phyloP scores from a whole-genome alignment of 2,888 invertebrate genomes.

The Ectemnius cavifrons region DNA sequence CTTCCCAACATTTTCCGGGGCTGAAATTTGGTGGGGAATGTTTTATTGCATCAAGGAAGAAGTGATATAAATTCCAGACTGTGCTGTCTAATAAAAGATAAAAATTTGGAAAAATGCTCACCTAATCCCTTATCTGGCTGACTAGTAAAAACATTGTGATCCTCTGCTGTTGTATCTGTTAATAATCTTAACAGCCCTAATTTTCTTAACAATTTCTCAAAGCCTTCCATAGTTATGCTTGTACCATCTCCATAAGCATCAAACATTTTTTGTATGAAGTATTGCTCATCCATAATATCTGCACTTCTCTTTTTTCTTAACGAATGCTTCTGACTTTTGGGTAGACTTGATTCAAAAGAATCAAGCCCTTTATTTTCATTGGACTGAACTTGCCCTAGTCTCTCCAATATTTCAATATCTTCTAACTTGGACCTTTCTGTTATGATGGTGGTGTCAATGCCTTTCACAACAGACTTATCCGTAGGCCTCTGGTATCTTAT shows the following conservation, averaged over 20 bases:
- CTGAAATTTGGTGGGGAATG: no score
- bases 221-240: slow-evolving; percentile 84
- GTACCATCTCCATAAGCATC: slow-evolving; percentile 83
- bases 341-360: slow-evolving; percentile 20
- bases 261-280: slow-evolving; percentile 85
- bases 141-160: slow-evolving; percentile 52
- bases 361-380: slow-evolving; percentile 14
- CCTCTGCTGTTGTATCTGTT: slow-evolving; percentile 70
- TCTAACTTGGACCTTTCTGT: slow-evolving; percentile 21
- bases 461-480: slow-evolving; percentile 18
- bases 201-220: slow-evolving; percentile 83
- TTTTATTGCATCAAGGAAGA: no score
- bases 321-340: slow-evolving; percentile 34
- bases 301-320: slow-evolving; percentile 60
- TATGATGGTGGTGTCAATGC: neutral
- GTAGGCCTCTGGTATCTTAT: slow-evolving; percentile 12
- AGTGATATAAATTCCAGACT: no score
- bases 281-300: slow-evolving; percentile 79
- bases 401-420: slow-evolving; percentile 56
- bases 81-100: no score
- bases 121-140: slow-evolving; percentile 56
- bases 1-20: no score
- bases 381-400: slow-evolving; percentile 62
- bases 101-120: slow-evolving; percentile 30
- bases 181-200: slow-evolving; percentile 81